phyloP scores from a whole-genome alignment of 2,113 vertebrate species.

The Cochlearius cochlearius region DNA sequence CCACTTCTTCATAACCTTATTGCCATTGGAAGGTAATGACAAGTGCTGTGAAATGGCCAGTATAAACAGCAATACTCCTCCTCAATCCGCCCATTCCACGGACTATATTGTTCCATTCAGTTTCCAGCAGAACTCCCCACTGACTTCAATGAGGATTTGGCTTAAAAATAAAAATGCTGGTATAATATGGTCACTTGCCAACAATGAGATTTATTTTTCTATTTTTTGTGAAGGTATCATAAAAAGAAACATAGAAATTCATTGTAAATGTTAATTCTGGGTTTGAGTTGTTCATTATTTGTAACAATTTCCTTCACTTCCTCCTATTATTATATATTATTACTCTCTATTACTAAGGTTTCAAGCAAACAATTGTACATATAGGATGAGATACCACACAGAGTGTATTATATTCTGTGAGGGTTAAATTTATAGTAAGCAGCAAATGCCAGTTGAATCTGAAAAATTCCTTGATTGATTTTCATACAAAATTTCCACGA shows the following conservation, averaged over 20 bases:
- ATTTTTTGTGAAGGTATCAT: neutral
- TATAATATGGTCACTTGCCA: neutral
- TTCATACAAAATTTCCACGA: neutral
- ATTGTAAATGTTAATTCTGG: neutral
- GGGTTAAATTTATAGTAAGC: neutral
- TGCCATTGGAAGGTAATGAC: constrained; percentile 23
- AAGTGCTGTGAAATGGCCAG: neutral
- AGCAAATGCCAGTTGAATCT: neutral
- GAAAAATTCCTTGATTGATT: neutral
- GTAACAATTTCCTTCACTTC: neutral
- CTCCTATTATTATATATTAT: neutral
- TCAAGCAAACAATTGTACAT: neutral
- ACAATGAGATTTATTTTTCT: neutral
- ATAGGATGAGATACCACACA: neutral
- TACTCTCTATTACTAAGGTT: neutral
- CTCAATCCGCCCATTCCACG: neutral
- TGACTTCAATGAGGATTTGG: neutral
- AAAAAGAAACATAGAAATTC: neutral
- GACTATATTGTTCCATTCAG: neutral
- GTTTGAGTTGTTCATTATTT: neutral
- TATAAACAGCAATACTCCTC: neutral
- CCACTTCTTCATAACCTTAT: constrained; percentile 17
- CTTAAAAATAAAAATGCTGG: neutral
- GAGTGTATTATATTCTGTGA: neutral
- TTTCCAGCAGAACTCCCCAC: neutral